phyloP scores from a whole-genome alignment of 2,797 vertebrate genomes.

The Eutrigla gurnardus region DNA sequence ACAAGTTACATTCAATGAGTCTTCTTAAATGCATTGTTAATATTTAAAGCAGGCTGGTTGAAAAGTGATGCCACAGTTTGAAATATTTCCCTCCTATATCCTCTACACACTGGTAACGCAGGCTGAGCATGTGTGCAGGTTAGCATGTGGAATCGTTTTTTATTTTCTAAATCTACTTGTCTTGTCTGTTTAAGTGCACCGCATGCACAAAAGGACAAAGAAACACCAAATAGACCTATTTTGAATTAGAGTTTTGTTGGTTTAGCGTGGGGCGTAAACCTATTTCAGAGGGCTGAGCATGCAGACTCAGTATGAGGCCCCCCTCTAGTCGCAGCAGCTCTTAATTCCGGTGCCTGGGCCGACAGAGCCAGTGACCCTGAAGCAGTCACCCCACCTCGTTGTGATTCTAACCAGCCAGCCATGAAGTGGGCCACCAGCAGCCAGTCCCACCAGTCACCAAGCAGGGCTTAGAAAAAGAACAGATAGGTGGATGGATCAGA shows the following conservation, averaged over 20 bases:
- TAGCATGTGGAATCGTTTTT: not conserved
- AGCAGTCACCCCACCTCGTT: constrained; percentile 79
- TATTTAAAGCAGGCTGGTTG: constrained; percentile 6
- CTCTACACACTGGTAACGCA: not conserved
- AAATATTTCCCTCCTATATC: not conserved
- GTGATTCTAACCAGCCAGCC: constrained; percentile 83
- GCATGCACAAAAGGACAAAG: constrained; percentile 23
- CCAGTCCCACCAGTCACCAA: constrained; percentile 53
- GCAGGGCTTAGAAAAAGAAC: constrained; percentile 33
- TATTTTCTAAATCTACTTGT: constrained; percentile 12
- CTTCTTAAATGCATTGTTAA: not conserved
- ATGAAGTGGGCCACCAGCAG: constrained; percentile 77
- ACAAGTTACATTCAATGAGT: not conserved
- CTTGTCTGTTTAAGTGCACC: constrained; percentile 5
- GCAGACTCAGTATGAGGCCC: constrained; percentile 75
- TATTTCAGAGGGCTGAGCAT: constrained; percentile 69
- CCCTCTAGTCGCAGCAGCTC: constrained; percentile 72
- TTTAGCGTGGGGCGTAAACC: constrained; percentile 61
- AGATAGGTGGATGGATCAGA: constrained; percentile 28
- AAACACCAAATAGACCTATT: constrained; percentile 50
- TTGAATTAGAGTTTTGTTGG: constrained; percentile 65
- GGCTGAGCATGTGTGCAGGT: not conserved
- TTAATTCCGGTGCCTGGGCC: constrained; percentile 78
- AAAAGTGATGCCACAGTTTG: constrained; percentile 1
- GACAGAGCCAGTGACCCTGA: constrained; percentile 83